Conservation (phyloP, 2,888 invertebrate species). For the Encarsia formosa region DNA sequence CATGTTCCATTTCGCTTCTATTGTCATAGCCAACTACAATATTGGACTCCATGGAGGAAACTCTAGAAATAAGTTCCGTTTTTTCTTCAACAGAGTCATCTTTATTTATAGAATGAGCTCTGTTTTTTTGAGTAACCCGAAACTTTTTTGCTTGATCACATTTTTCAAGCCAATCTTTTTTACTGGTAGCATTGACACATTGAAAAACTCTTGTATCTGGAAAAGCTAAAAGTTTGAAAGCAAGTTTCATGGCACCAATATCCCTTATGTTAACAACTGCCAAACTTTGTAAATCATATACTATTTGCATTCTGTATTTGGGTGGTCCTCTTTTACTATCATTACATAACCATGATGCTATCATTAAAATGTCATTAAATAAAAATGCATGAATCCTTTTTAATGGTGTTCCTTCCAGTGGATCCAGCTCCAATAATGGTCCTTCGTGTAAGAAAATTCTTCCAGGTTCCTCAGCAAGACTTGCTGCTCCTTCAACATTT, state of each 20-base stretch:
- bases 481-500: conserved; percentile 84
- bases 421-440: conserved; percentile 84
- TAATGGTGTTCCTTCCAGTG: conserved; percentile 78
- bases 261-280: conserved; percentile 93
- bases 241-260: conserved; percentile 83
- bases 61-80: conserved; percentile 35
- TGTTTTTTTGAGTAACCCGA: no score
- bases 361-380: conserved; percentile 87
- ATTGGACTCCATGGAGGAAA: conserved; percentile 44
- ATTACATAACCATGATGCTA: conserved; percentile 73
- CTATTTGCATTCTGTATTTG: conserved; percentile 77
- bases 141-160: conserved; percentile 76
- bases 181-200: conserved; percentile 73
- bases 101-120: no score
- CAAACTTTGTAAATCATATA: conserved; percentile 81
- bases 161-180: conserved; percentile 92
- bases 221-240: conserved; percentile 90
- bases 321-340: conserved; percentile 65
- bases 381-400: conserved; percentile 89
- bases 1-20: no score
- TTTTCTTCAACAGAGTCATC: no score
- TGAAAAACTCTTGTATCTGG: conserved; percentile 91
- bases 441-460: conserved; percentile 84
- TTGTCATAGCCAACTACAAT: no score
- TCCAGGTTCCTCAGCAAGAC: conserved; percentile 71